Percentiles rank a stretch among this genome's conserved stretches.
Conservation (phyloP, 2,113 vertebrate genomes). For the Andinoacara biseriatus region DNA sequence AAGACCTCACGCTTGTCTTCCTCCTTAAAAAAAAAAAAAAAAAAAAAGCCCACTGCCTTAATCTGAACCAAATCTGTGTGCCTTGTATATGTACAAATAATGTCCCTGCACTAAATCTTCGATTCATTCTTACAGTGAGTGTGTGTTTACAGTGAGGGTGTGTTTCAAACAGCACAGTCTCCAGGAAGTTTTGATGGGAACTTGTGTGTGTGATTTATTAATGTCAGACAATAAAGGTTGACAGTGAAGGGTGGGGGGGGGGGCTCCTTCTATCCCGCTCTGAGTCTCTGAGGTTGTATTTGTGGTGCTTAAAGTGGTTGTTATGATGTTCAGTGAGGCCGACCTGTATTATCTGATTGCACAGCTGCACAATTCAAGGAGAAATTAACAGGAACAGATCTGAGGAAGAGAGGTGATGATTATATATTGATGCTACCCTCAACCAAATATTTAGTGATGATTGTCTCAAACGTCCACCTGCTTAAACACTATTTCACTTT, state of each 20-base stretch:
- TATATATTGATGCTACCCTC: background rate
- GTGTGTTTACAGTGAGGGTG: slow-evolving; percentile 50
- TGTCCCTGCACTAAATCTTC: slow-evolving; percentile 14
- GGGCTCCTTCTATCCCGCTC: background rate
- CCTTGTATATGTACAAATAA: background rate
- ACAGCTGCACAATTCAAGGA: slow-evolving; percentile 3
- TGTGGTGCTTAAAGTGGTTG: slow-evolving; percentile 12
- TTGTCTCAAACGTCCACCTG: background rate
- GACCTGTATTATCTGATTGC: slow-evolving; percentile 23
- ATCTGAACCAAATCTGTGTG: background rate
- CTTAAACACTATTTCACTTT: background rate
- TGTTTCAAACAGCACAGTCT: slow-evolving; percentile 12
- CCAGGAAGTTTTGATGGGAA: slow-evolving; percentile 25
- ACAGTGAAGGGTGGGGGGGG: background rate
- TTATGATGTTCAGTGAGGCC: background rate
- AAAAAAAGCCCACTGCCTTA: slow-evolving; percentile 13
- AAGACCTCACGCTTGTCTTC: background rate
- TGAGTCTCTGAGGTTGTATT: background rate
- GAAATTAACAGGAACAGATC: slow-evolving; percentile 26
- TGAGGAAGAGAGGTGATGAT: background rate
- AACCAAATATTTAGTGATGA: background rate
- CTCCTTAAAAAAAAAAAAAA: slow-evolving; percentile 5
- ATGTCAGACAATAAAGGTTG: slow-evolving; percentile 10
- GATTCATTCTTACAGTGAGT: slow-evolving; percentile 21
- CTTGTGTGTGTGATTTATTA: slow-evolving; percentile 14